Evolutionary conservation across 1,140 invertebrate genomes (phyloP).

Genomic region (Euwallacea similis): DNA sequence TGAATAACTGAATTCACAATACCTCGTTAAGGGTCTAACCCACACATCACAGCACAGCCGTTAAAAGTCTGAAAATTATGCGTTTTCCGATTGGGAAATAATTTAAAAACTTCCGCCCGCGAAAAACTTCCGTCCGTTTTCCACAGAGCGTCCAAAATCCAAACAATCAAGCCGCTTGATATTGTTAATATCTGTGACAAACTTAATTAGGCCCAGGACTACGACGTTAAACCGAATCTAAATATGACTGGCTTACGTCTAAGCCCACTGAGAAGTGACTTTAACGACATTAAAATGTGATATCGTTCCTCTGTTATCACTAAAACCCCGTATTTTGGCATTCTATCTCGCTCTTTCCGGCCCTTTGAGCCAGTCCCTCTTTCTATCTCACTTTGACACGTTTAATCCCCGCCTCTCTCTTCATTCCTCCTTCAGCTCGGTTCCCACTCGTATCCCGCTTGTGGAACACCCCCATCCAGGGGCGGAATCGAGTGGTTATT

Average conservation of each 20-base stretch:
- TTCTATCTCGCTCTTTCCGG: constrained; percentile 11
- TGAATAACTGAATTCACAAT: no score
- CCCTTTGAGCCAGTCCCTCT: neutral
- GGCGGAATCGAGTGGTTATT: constrained; percentile 25
- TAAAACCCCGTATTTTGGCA: constrained; percentile 37
- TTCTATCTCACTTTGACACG: constrained; percentile 9
- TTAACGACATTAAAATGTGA: constrained; percentile 56
- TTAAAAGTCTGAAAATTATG: no score
- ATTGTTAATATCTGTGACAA: constrained; percentile 56
- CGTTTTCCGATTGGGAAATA: constrained; percentile 24
- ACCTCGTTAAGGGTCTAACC: no score
- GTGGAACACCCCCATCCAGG: constrained; percentile 24
- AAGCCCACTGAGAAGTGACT: constrained; percentile 55
- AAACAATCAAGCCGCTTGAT: constrained; percentile 52
- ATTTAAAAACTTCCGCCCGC: constrained; percentile 27
- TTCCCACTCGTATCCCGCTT: constrained; percentile 12
- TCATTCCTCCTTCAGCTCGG: neutral
- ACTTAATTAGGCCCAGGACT: constrained; percentile 55
- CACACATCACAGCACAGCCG: no score
- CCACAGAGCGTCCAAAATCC: constrained; percentile 29
- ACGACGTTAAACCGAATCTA: constrained; percentile 52
- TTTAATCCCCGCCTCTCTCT: neutral
- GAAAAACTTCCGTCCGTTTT: constrained; percentile 17
- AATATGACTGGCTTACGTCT: constrained; percentile 55
- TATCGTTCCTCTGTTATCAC: constrained; percentile 44